phyloP scores from a whole-genome alignment of 2,888 invertebrate species.

The Pseudococcus jackbeardsleyi region DNA sequence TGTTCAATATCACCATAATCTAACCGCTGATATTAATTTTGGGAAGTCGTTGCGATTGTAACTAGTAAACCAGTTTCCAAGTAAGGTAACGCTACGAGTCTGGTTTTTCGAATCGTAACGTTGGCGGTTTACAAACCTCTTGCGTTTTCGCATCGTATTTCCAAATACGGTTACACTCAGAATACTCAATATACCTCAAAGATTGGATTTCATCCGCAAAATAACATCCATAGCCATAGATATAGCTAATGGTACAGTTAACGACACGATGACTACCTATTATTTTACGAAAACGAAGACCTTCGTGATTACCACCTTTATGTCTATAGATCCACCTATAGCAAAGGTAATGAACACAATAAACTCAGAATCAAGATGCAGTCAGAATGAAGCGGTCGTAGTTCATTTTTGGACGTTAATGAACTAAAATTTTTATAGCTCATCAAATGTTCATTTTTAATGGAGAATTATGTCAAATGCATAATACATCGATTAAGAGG shows the following conservation, averaged over 20 bases:
- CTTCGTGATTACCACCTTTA: background rate
- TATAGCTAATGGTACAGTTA: background rate
- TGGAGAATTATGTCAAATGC: no score
- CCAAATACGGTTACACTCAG: slow-evolving; percentile 38
- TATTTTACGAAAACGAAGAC: background rate
- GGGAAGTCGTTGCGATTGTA: slow-evolving; percentile 27
- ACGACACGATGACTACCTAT: background rate
- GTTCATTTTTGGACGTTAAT: background rate
- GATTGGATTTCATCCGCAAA: slow-evolving; percentile 16
- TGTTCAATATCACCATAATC: slow-evolving; percentile 8
- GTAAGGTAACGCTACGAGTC: slow-evolving; percentile 7
- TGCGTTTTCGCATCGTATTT: slow-evolving; percentile 16
- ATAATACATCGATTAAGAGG: no score
- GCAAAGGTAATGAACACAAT: no score
- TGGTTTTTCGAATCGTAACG: slow-evolving; percentile 20
- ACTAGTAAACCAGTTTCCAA: slow-evolving; percentile 42
- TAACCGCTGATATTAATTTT: background rate
- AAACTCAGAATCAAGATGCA: no score
- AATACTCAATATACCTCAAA: slow-evolving; percentile 31
- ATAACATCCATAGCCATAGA: background rate
- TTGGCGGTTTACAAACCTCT: slow-evolving; percentile 20
- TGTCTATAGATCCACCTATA: no score
- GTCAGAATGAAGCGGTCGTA: background rate
- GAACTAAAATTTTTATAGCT: background rate
- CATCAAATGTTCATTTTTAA: background rate